phyloP scores from a whole-genome alignment of 30 jellyfish, hydroid and myxozoan genomes.

The Cassiopea xamachana region DNA sequence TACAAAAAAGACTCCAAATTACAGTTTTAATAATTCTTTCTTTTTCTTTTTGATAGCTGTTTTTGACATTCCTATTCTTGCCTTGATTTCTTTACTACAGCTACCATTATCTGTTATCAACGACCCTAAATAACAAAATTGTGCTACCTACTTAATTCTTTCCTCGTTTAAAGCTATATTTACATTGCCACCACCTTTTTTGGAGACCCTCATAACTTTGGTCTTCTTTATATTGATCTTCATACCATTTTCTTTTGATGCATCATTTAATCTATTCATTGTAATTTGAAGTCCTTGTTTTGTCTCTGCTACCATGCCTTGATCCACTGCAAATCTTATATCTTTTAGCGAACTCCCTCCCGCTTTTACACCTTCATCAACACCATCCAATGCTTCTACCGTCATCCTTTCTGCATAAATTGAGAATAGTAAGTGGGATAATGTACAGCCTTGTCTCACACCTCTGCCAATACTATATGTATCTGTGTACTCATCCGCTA shows the following conservation, averaged over 20 bases:
- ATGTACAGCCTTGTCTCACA: constrained; percentile 8
- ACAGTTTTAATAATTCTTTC: not conserved
- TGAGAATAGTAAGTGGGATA: constrained; percentile 8
- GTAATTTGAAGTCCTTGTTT: not conserved
- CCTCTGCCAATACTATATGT: constrained; percentile 11
- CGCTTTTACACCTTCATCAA: not conserved
- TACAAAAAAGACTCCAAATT: no score
- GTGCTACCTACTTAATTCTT: not conserved
- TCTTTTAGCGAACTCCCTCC: constrained; percentile 7
- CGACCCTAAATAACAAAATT: not conserved
- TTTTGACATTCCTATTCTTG: constrained; percentile 8
- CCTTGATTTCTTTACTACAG: constrained; percentile 5
- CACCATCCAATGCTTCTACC: not conserved
- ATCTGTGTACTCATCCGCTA: not conserved
- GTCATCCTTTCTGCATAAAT: not conserved
- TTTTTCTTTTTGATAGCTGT: no score
- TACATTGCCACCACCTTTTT: not conserved
- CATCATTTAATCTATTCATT: not conserved
- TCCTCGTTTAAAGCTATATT: not conserved
- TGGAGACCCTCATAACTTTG: constrained; percentile 1
- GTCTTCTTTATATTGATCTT: not conserved
- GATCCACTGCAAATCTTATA: constrained; percentile 19
- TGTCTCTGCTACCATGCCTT: constrained; percentile 28
- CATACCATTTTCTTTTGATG: not conserved
- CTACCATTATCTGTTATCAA: not conserved